Conservation (phyloP, 2,888 invertebrate species). For the Meteorus cinctellus region DNA sequence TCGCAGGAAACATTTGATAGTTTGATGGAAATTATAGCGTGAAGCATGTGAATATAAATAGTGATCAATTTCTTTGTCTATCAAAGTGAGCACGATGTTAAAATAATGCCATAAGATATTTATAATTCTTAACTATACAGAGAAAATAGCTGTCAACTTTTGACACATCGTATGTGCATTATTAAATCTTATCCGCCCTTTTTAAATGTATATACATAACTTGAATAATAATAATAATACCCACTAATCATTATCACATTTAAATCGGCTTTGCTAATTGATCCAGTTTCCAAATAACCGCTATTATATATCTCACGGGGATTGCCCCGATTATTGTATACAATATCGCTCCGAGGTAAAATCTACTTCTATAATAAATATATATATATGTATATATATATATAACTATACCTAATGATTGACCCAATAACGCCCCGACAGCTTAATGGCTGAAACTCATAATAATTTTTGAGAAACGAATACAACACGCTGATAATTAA, state of each 20-base stretch:
- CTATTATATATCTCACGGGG: conserved; percentile 63
- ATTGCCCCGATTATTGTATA: conserved; percentile 55
- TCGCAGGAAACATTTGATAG: too few species aligned
- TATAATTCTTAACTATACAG: neutral
- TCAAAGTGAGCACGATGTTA: neutral
- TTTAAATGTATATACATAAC: neutral
- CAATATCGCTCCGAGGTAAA: conserved; percentile 62
- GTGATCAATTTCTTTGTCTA: neutral
- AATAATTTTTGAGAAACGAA: conserved; percentile 57
- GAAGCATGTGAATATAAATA: neutral
- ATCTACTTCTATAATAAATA: conserved; percentile 35
- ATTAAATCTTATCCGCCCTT: conserved; percentile 40
- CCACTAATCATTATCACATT: conserved; percentile 55
- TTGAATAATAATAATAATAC: conserved; percentile 36
- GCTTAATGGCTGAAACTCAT: conserved; percentile 63
- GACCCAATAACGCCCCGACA: conserved; percentile 51
- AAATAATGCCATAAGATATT: neutral
- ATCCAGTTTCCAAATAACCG: conserved; percentile 62
- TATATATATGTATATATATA: conserved; percentile 10
- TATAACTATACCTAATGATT: conserved; percentile 16
- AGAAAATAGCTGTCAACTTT: conserved; percentile 38
- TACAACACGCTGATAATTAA: conserved; percentile 48
- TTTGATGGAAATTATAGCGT: neutral
- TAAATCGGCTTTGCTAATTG: conserved; percentile 53
- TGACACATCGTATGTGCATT: conserved; percentile 43